A percentile compares a stretch with the other conserved stretches of the same genome.
phyloP scores from a whole-genome alignment of 30 jellyfish, hydroid and myxozoan species.

The Aurelia aurita complex sp. Pacific region DNA sequence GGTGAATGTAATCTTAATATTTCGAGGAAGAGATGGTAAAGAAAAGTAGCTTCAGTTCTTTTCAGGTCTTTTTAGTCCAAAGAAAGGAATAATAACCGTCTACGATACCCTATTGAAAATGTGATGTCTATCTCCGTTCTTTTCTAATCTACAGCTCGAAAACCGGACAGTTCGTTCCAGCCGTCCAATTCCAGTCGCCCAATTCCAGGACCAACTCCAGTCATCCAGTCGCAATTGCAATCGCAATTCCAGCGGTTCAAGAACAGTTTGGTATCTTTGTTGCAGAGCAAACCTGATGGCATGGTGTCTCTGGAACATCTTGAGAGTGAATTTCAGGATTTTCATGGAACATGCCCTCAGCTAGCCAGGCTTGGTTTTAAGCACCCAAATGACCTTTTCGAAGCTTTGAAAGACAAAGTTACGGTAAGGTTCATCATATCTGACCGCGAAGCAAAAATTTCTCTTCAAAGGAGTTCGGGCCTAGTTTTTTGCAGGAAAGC shows the following conservation, averaged over 20 bases:
- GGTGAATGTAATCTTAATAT: too few relatives aligned
- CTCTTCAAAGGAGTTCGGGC: too few relatives aligned
- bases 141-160: background rate
- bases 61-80: too few relatives aligned
- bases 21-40: too few relatives aligned
- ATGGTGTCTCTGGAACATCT: background rate
- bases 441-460: too few relatives aligned
- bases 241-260: slow-evolving; percentile 5
- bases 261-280: slow-evolving; percentile 8
- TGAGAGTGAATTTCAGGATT: background rate
- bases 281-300: slow-evolving; percentile 18
- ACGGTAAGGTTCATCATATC: background rate
- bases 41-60: too few relatives aligned
- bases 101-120: too few relatives aligned
- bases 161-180: background rate
- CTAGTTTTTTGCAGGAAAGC: too few relatives aligned
- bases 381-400: slow-evolving; percentile 20
- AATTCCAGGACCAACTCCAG: too few relatives aligned
- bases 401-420: slow-evolving; percentile 19
- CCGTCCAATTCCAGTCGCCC: too few relatives aligned
- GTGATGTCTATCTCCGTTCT: too few relatives aligned
- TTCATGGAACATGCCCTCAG: slow-evolving; percentile 4
- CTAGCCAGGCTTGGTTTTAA: slow-evolving; percentile 19
- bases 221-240: background rate
- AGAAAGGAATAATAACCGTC: too few relatives aligned